Evolutionary conservation across 2,113 vertebrate species (phyloP).

Genomic region (Engystomops pustulosus): DNA sequence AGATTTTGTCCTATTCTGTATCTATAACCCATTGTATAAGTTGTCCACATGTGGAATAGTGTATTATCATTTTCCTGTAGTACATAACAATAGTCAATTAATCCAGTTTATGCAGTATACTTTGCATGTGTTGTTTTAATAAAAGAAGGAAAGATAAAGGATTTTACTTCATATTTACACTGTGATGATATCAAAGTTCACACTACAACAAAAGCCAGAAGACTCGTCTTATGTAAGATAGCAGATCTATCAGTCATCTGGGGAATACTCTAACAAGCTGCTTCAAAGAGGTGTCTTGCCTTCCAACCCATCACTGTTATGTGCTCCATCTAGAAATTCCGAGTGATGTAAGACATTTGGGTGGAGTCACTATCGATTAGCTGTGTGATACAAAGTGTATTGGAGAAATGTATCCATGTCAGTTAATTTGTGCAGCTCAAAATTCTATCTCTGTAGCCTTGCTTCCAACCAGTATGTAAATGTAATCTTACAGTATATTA

Average conservation of each 20-base stretch:
- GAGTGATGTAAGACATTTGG: background rate
- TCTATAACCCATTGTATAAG: too few relatives aligned
- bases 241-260: background rate
- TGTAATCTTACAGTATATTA: background rate
- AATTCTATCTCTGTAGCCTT: too few relatives aligned
- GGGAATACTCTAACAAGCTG: slow-evolving; percentile 9
- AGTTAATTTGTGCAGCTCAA: too few relatives aligned
- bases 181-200: background rate
- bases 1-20: too few relatives aligned
- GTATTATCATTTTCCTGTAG: too few relatives aligned
- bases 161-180: background rate
- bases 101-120: too few relatives aligned
- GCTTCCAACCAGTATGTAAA: background rate
- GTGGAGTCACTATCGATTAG: background rate
- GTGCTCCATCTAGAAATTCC: background rate
- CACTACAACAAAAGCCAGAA: background rate
- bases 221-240: background rate
- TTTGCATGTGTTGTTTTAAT: background rate
- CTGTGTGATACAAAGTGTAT: background rate
- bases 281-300: background rate
- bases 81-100: too few relatives aligned
- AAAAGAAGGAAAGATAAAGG: too few relatives aligned
- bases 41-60: too few relatives aligned
- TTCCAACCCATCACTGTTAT: background rate
- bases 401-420: background rate